phyloP scores from a whole-genome alignment of 2,797 vertebrate genomes.

The Crypturellus tataupa region DNA sequence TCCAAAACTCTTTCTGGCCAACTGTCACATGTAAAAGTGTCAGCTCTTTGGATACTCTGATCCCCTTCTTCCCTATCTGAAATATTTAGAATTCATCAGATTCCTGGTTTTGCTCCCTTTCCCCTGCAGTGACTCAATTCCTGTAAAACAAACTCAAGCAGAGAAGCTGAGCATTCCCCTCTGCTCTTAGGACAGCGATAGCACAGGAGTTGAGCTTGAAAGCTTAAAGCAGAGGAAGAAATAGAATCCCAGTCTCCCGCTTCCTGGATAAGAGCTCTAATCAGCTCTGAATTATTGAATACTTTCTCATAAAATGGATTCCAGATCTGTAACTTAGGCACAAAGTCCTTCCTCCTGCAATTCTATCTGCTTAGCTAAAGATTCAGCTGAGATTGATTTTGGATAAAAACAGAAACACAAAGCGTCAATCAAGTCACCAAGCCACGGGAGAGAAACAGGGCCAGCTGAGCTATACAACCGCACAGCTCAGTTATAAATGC shows the following conservation, averaged over 20 bases:
- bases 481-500: slow-evolving; percentile 14
- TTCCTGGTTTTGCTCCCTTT: not conserved
- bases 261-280: slow-evolving; percentile 1
- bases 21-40: not conserved
- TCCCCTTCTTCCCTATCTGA: not conserved
- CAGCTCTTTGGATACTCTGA: not conserved
- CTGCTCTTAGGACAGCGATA: not conserved
- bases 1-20: not conserved
- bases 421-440: not conserved
- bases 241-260: not conserved
- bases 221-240: not conserved
- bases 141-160: not conserved
- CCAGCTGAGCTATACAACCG: not conserved
- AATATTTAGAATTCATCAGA: not conserved
- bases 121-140: not conserved
- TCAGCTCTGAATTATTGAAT: slow-evolving; percentile 36
- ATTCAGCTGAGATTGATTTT: slow-evolving; percentile 51
- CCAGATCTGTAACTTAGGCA: slow-evolving; percentile 26
- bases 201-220: not conserved
- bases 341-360: slow-evolving; percentile 28
- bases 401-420: slow-evolving; percentile 38
- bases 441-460: slow-evolving; percentile 21
- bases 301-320: slow-evolving; percentile 26
- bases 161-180: not conserved
- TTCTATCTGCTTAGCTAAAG: slow-evolving; percentile 3